phyloP scores from a whole-genome alignment of 2,888 invertebrate genomes.

The Thecocarcelia acutangulata region DNA sequence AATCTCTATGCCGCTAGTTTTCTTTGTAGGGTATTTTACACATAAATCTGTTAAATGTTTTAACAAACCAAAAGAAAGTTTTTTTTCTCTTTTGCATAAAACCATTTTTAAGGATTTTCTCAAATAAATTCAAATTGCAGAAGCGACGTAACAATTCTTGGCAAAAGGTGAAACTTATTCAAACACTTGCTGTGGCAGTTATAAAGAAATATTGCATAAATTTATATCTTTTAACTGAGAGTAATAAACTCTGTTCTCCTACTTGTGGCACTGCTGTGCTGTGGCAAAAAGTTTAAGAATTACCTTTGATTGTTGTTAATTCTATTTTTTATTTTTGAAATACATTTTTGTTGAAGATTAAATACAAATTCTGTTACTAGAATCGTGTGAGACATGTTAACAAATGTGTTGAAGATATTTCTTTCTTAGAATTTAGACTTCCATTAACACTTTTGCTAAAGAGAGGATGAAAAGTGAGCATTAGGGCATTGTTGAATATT shows the following conservation, averaged over 20 bases:
- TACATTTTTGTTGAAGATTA: not conserved
- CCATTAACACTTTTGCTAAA: not conserved
- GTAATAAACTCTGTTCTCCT: constrained; percentile 1
- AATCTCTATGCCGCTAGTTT: not conserved
- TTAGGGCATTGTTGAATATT: too few species aligned
- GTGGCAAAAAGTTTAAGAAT: constrained; percentile 7
- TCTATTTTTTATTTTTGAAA: constrained; percentile 19
- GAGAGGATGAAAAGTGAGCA: not conserved
- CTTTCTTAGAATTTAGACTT: constrained; percentile 6
- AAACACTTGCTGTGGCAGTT: constrained; percentile 17
- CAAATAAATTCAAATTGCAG: constrained; percentile 40
- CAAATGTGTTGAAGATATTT: constrained; percentile 50
- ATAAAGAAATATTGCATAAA: constrained; percentile 24
- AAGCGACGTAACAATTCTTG: constrained; percentile 34
- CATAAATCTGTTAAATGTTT: constrained; percentile 13
- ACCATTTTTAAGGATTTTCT: constrained; percentile 36
- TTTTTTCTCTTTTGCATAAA: not conserved
- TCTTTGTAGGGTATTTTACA: not conserved
- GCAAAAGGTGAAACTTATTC: constrained; percentile 26
- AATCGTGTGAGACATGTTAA: constrained; percentile 48
- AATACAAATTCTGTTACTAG: constrained; percentile 37
- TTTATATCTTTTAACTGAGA: constrained; percentile 25
- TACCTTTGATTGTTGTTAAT: constrained; percentile 41
- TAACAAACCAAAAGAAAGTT: constrained; percentile 6
- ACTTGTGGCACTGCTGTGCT: not conserved